These are phyloP conservation scores for Allobates femoralis DNA, from an alignment of 2,797 vertebrate genomes.

Conservation along the genomic window DNA sequence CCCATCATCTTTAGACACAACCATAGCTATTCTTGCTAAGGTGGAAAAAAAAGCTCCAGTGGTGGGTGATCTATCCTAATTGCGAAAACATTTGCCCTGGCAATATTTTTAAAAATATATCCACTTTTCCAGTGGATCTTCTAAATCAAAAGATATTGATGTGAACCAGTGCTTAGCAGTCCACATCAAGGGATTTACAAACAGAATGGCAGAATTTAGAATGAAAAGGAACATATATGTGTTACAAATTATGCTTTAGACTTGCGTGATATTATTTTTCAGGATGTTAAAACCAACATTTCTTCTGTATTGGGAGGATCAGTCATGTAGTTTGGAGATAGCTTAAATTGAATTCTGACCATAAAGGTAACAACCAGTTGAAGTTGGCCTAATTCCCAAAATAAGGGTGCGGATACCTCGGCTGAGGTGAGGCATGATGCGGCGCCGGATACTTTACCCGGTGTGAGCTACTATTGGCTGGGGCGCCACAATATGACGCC, in stretches of 20 bases:
- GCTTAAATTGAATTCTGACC: no score
- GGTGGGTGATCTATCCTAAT: neutral
- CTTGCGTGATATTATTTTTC: neutral
- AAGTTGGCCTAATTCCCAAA: no score
- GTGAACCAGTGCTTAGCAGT: neutral
- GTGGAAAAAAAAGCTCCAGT: neutral
- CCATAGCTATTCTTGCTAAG: neutral
- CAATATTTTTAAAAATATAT: no score
- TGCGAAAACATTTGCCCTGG: neutral
- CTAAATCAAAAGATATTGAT: neutral
- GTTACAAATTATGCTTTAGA: neutral
- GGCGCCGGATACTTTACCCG: no score
- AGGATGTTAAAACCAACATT: neutral
- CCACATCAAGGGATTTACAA: neutral
- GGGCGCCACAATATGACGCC: no score
- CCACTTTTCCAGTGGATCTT: no score
- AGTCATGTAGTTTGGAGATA: neutral
- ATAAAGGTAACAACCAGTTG: no score
- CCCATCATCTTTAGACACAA: neutral
- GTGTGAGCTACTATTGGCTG: no score
- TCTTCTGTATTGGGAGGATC: neutral
- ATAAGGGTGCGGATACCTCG: no score
- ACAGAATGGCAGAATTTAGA: neutral
- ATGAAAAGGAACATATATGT: neutral
- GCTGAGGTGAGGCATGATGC: no score